Evolutionary conservation across 2,113 vertebrate genomes (phyloP).

Genomic region (Numida meleagris): DNA sequence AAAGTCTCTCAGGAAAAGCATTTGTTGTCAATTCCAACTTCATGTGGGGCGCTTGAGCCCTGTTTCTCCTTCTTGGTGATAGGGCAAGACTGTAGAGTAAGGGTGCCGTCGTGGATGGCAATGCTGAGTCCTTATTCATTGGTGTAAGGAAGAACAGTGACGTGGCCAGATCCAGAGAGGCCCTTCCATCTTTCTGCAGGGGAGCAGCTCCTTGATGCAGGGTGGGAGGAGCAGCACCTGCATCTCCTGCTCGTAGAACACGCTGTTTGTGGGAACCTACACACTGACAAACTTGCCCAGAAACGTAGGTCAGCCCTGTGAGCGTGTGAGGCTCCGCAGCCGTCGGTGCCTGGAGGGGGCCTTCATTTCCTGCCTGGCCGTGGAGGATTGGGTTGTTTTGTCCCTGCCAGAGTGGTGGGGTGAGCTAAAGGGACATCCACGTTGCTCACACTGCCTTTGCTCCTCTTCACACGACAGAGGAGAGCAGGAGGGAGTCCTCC

Average conservation of each 20-base stretch:
- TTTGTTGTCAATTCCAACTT: not conserved
- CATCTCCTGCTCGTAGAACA: not conserved
- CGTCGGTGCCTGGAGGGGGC: not conserved
- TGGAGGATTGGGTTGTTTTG: not conserved
- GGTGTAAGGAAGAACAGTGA: not conserved
- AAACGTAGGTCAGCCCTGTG: not conserved
- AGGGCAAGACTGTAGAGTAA: not conserved
- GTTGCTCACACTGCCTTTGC: not conserved
- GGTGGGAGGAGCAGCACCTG: not conserved
- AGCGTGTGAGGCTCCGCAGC: not conserved
- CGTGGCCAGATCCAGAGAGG: not conserved
- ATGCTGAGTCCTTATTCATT: not conserved
- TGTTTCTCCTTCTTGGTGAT: not conserved
- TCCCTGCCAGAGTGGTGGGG: not conserved
- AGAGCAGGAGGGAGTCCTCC: not conserved
- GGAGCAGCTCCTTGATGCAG: not conserved
- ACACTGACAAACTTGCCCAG: not conserved
- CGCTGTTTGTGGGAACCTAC: not conserved
- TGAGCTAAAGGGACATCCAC: not conserved
- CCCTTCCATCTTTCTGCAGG: not conserved
- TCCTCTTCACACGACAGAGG: not conserved
- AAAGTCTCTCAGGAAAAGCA: not conserved
- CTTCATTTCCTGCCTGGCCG: no score
- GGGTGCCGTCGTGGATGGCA: not conserved
- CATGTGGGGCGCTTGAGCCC: not conserved